Conservation (phyloP, 2,113 vertebrate species). For the Ascaphus truei region DNA sequence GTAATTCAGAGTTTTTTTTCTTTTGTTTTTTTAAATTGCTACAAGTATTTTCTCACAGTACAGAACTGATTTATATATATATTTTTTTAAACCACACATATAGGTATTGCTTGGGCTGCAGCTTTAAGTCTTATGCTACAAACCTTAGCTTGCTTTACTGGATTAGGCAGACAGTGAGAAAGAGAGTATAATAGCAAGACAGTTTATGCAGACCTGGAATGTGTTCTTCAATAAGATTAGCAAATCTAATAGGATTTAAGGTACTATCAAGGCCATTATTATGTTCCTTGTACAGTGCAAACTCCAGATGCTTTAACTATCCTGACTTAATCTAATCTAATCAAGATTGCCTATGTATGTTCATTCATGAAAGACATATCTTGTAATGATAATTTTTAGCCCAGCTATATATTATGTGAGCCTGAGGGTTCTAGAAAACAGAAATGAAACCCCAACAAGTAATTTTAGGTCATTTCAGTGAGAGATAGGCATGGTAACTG, state of each 20-base stretch:
- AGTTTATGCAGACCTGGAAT: slow-evolving; percentile 53
- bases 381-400: background rate
- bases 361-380: slow-evolving; percentile 41
- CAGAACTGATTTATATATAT: too few relatives aligned
- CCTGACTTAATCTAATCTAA: slow-evolving; percentile 60
- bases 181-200: slow-evolving; percentile 46
- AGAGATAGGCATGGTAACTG: background rate
- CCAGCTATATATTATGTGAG: background rate
- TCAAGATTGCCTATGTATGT: slow-evolving; percentile 55
- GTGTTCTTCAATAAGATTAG: slow-evolving; percentile 62
- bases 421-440: background rate
- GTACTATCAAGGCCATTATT: slow-evolving; percentile 58
- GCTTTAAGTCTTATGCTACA: background rate
- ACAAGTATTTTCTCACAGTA: too few relatives aligned
- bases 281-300: slow-evolving; percentile 56
- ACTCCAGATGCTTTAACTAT: slow-evolving; percentile 57
- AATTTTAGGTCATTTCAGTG: background rate
- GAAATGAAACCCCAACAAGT: background rate
- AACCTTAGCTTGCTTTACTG: slow-evolving; percentile 44
- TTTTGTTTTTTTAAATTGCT: too few relatives aligned
- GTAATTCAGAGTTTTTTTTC: too few relatives aligned
- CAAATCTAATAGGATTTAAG: slow-evolving; percentile 64
- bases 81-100: too few relatives aligned
- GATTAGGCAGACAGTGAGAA: slow-evolving; percentile 42
- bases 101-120: too few relatives aligned